These are phyloP conservation scores for Myopa tessellatipennis DNA, from an alignment of 2,888 invertebrate genomes.

Conservation along the genomic window DNA sequence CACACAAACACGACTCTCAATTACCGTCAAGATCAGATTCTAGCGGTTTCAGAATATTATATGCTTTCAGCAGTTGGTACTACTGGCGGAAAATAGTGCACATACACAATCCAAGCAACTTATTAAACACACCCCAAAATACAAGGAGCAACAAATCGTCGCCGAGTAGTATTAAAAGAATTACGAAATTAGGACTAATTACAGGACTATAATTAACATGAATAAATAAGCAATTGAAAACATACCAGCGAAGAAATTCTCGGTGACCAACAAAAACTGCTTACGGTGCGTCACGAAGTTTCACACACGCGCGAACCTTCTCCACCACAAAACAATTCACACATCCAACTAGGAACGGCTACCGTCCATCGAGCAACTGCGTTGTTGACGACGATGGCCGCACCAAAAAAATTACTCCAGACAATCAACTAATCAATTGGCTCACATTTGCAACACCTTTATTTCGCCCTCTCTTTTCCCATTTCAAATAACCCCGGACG, in stretches of 20 bases:
- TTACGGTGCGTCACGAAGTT: too few species aligned
- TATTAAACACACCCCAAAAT: slow-evolving; percentile 24
- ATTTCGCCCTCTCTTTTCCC: not conserved
- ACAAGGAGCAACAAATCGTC: not conserved
- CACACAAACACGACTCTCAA: not conserved
- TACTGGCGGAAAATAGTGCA: slow-evolving; percentile 39
- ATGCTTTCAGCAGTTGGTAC: slow-evolving; percentile 18
- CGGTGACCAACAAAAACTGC: too few species aligned
- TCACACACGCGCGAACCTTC: too few species aligned
- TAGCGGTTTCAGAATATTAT: not conserved
- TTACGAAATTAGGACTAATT: too few species aligned
- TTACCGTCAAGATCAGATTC: slow-evolving; percentile 36
- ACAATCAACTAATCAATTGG: not conserved
- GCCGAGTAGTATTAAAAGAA: not conserved
- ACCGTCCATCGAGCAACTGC: not conserved
- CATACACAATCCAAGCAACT: slow-evolving; percentile 42
- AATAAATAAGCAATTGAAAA: too few species aligned
- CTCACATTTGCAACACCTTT: slow-evolving; percentile 8
- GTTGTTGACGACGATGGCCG: slow-evolving; percentile 7
- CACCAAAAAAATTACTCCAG: not conserved
- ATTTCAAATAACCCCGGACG: not conserved
- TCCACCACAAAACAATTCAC: too few species aligned
- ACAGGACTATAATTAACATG: too few species aligned
- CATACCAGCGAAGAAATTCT: not conserved
- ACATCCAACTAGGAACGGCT: too few species aligned